These are phyloP conservation scores for Trichechus manatus DNA, from an alignment of 2,113 vertebrate genomes.

Conservation along the genomic window DNA sequence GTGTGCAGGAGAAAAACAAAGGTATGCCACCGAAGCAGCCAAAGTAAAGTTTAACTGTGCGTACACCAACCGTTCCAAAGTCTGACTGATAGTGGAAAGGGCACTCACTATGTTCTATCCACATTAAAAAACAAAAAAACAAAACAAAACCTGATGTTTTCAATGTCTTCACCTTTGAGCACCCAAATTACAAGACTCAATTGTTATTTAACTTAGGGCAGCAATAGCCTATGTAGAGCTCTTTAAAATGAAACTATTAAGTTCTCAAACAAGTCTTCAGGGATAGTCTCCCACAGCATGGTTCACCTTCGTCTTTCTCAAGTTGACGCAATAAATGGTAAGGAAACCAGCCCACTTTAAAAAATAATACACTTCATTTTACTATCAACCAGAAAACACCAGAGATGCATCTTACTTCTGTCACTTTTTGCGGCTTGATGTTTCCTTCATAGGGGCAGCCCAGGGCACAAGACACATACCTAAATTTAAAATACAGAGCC, in stretches of 20 bases:
- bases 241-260: slow-evolving; percentile 5
- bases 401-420: slow-evolving; percentile 90
- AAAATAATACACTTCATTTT: slow-evolving; percentile 2
- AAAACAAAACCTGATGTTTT: neutral
- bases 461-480: slow-evolving; percentile 96
- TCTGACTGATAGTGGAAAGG: neutral
- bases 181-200: neutral
- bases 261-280: neutral
- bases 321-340: neutral
- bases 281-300: fast-evolving
- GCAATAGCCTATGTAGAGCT: neutral
- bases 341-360: neutral
- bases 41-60: neutral
- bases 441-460: slow-evolving; percentile 96
- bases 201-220: neutral
- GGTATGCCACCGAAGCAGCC: too few species aligned
- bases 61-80: fast-evolving
- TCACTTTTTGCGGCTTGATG: slow-evolving; percentile 91
- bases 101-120: neutral
- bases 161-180: neutral
- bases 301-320: neutral
- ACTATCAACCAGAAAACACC: slow-evolving; percentile 57
- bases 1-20: neutral
- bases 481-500: slow-evolving; percentile 84
- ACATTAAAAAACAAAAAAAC: neutral